These are phyloP conservation scores for Plebejus anna DNA, from an alignment of 2,888 invertebrate species.

Conservation along the genomic window DNA sequence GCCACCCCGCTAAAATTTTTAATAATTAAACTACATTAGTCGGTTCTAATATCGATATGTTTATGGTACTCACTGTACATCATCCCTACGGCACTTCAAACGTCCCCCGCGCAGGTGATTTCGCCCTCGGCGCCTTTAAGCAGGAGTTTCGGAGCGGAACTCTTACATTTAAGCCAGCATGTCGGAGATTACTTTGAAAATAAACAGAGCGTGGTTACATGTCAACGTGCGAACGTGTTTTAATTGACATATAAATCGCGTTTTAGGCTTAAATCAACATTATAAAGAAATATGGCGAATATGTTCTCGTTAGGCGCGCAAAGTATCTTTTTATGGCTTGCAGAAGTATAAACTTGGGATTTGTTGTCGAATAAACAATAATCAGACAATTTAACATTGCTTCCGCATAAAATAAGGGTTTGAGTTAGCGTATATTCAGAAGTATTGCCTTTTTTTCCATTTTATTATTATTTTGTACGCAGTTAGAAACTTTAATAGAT, in stretches of 20 bases:
- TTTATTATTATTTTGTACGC: no score
- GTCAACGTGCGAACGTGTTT: conserved; percentile 29
- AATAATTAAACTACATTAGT: neutral
- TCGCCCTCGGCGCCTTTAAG: conserved; percentile 43
- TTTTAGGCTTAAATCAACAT: conserved; percentile 25
- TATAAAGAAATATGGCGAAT: conserved; percentile 16
- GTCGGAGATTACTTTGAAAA: conserved; percentile 31
- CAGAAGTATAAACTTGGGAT: neutral
- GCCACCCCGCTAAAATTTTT: no score
- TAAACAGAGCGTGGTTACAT: conserved; percentile 30
- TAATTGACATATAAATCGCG: conserved; percentile 28
- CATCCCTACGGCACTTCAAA: conserved; percentile 46
- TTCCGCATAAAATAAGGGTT: neutral
- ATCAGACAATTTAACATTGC: neutral
- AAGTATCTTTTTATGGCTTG: conserved; percentile 10
- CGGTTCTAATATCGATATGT: neutral
- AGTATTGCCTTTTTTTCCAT: no score
- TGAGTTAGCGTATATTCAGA: no score
- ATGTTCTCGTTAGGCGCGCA: conserved; percentile 7
- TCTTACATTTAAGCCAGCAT: conserved; percentile 33
- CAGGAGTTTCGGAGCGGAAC: conserved; percentile 36
- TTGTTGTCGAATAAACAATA: neutral
- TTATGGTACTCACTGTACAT: neutral
- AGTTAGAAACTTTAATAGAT: no score
- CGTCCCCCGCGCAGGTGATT: conserved; percentile 51